Evolutionary conservation across 2,113 vertebrate genomes (phyloP), one percentile per base, ranked within the genome.

Genomic region (Aphyosemion australe): DNA sequence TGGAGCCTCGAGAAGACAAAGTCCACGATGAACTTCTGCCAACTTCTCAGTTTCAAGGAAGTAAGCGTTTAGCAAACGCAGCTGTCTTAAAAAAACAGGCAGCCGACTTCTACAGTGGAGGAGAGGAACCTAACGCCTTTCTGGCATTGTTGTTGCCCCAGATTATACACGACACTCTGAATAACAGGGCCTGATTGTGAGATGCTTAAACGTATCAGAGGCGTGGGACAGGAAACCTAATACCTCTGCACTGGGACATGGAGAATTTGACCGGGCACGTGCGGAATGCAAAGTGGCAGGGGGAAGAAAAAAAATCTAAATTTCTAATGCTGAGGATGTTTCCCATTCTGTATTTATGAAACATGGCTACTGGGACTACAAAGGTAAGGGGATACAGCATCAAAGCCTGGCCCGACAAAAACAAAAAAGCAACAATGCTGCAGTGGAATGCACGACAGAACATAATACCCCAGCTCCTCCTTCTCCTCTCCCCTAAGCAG

Each of bases 291-390:
- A 85, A 82, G 79, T 80, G 88, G 86, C 34, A 69, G 11, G 53
- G 76, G 84, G 84, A 70, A 76, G 75, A 84, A 81, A 57, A 53
- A 75, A 77, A 62, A 91, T 92, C 89, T 91, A 88, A 79, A 91
- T 93, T 92, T 93, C 90, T 90, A 92, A 93, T 90, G 88, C 87
- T 76, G 83, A 87, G 86, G 91, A 91, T 91, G 90, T 91, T 92
- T 92, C 89, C 86, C 67, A 78, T 89, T 90, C 79, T 65, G 78
- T 89, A 92, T 91, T 92, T 92, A 92, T 90, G 85, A 91, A 93
- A 93, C 88, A 92, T 84, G 85, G 86, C 91, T 93, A 89, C 88
- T 77, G 84, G 81, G 87, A 92, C 80, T 88, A 89, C 89, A 90
- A 88, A 88, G 87, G 90, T 91, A 93, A 93, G 87, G 80, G 74